Evolutionary conservation across 2,113 vertebrate species (phyloP), one percentile per base, ranked within the genome.

Genomic region (Halcyon malimbica): DNA sequence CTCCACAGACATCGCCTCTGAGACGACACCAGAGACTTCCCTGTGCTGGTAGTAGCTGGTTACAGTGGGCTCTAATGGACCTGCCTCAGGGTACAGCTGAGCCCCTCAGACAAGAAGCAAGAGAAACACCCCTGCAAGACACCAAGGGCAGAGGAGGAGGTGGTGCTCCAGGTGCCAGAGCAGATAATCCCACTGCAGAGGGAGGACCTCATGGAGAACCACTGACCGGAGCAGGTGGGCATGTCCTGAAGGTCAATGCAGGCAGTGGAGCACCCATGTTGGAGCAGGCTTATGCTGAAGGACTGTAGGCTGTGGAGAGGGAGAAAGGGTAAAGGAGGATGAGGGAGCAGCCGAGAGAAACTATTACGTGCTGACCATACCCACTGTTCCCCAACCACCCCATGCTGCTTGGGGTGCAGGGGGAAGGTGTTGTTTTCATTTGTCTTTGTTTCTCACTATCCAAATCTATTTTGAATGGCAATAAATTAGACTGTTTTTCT

Each of bases 361-460:
- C 16, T 35, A 3, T n/a, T 17, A 29, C 2, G 4, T 67, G 16
- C 28, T 81, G 42, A 51, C 46, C 2, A 1, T 29, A 29, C 4
- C 2, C 0, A 0, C 23, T 2, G 1, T 39, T 73, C 50, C 19
- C 8, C 11, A 18, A 14, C 5, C 4, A 3, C 25, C 16, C 21
- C n/a, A 5, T 51, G 44, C 35, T 2, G 0, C 33, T 39, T 0
- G 0, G 6, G 11, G 13, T 53, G 17, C 29, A 25, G 14, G 20
- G 7, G 2, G 16, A 81, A 57, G 26, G 18, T 37, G 46, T 1
- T 67, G 5, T n/a, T 89, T 65, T 56, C 9, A 13, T 80, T 87
- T 69, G 18, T 54, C 16, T 81, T 69, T 35, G 23, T 56, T 81
- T 60, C 25, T 60, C 10, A 3, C 25, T 33, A 5, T 46, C 26